phyloP scores from a whole-genome alignment of 2,113 vertebrate species.

The Oryzias woworae region DNA sequence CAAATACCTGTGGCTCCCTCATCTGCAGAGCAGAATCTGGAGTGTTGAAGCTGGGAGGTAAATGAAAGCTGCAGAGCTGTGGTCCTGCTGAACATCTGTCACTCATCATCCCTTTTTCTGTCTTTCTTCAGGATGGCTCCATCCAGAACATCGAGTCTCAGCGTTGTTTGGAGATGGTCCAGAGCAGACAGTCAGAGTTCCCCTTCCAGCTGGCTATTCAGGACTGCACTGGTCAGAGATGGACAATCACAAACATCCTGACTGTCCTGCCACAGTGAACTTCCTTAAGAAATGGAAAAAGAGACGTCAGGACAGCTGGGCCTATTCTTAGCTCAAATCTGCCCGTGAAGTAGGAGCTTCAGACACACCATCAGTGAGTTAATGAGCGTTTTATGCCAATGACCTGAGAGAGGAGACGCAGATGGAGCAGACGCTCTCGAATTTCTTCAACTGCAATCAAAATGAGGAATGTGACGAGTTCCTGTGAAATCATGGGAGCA shows the following conservation, averaged over 20 bases:
- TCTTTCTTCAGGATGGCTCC: slow-evolving; percentile 82
- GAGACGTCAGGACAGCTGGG: slow-evolving; percentile 7
- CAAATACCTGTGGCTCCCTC: too few species aligned
- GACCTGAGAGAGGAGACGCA: slow-evolving; percentile 29
- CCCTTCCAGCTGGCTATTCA: slow-evolving; percentile 88
- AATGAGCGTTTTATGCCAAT: slow-evolving; percentile 34
- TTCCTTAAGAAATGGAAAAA: neutral
- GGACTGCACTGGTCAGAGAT: slow-evolving; percentile 88
- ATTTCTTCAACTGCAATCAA: slow-evolving; percentile 15
- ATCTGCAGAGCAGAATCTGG: too few species aligned
- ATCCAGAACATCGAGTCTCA: slow-evolving; percentile 92
- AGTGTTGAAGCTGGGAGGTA: too few species aligned
- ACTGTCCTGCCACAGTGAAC: slow-evolving; percentile 77
- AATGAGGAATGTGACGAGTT: slow-evolving; percentile 32
- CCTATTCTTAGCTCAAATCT: slow-evolving; percentile 27
- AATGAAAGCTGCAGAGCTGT: too few species aligned
- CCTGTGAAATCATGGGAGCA: slow-evolving; percentile 25
- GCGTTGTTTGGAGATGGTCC: slow-evolving; percentile 89
- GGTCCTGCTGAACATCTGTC: too few species aligned
- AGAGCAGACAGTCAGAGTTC: slow-evolving; percentile 83
- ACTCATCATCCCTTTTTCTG: neutral
- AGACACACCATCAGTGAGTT: slow-evolving; percentile 35
- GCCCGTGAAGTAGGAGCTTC: slow-evolving; percentile 13
- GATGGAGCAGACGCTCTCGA: slow-evolving; percentile 21
- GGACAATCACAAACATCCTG: slow-evolving; percentile 91